phyloP scores from a whole-genome alignment of 2,797 vertebrate species.

The Taenioides sp. region DNA sequence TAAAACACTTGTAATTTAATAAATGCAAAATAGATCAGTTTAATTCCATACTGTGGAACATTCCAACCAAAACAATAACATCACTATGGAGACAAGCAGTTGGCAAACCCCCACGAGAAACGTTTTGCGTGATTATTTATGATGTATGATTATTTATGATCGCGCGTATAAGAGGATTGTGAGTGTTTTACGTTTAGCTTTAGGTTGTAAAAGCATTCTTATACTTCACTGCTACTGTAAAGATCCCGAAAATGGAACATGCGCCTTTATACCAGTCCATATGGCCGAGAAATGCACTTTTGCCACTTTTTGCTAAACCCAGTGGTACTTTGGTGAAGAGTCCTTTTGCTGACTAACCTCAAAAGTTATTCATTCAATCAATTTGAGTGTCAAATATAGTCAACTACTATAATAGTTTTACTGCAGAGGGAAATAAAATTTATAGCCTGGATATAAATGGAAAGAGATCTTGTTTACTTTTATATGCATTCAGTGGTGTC shows the following conservation, averaged over 20 bases:
- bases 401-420: constrained; percentile 26
- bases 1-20: too few species aligned
- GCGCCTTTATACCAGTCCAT: neutral
- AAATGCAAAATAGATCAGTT: neutral
- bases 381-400: constrained; percentile 10
- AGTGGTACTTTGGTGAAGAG: neutral
- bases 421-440: constrained; percentile 23
- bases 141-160: neutral
- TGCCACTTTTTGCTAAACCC: constrained; percentile 16
- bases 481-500: constrained; percentile 28
- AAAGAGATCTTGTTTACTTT: constrained; percentile 37
- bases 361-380: constrained; percentile 29
- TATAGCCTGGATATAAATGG: constrained; percentile 34
- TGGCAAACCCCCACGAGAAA: neutral
- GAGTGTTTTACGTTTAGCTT: neutral
- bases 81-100: neutral
- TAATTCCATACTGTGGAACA: neutral
- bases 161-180: neutral
- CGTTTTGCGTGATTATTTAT: neutral
- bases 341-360: constrained; percentile 17
- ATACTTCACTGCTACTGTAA: neutral
- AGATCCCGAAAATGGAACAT: neutral
- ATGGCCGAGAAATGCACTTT: neutral
- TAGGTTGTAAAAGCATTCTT: neutral
- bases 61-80: neutral